Evolutionary conservation across 2,113 vertebrate genomes (phyloP).

Genomic region (Sporophila hypoxantha): DNA sequence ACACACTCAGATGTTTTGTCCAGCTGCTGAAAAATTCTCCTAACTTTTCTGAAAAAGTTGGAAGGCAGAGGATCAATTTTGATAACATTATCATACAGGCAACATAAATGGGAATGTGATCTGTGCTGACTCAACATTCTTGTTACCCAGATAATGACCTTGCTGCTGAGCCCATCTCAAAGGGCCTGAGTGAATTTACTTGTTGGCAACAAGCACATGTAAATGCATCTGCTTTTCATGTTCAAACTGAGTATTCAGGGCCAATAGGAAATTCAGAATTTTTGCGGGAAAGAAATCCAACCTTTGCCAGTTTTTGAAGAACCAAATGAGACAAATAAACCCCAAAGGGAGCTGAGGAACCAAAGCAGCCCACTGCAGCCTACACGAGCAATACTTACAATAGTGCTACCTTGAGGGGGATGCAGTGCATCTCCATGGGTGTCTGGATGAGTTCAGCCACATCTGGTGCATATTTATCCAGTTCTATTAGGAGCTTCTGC

Average conservation of each 20-base stretch:
- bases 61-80: not conserved
- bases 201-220: not conserved
- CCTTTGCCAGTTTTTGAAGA: not conserved
- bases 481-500: slow-evolving; percentile 88
- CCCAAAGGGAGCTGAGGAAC: not conserved
- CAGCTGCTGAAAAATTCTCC: not conserved
- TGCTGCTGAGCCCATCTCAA: not conserved
- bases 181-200: not conserved
- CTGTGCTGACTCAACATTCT: not conserved
- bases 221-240: not conserved
- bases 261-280: not conserved
- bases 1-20: not conserved
- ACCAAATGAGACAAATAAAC: not conserved
- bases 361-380: not conserved
- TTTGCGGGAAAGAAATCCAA: not conserved
- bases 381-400: slow-evolving; percentile 80
- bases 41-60: not conserved
- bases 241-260: not conserved
- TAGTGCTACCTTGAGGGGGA: slow-evolving; percentile 92
- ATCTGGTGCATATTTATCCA: slow-evolving; percentile 86
- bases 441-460: slow-evolving; percentile 88
- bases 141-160: not conserved
- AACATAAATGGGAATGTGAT: not conserved
- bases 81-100: not conserved
- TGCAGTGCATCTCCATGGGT: slow-evolving; percentile 89